These are phyloP conservation scores for Chiloscyllium plagiosum DNA, from an alignment of 2,113 vertebrate genomes.

Conservation along the genomic window DNA sequence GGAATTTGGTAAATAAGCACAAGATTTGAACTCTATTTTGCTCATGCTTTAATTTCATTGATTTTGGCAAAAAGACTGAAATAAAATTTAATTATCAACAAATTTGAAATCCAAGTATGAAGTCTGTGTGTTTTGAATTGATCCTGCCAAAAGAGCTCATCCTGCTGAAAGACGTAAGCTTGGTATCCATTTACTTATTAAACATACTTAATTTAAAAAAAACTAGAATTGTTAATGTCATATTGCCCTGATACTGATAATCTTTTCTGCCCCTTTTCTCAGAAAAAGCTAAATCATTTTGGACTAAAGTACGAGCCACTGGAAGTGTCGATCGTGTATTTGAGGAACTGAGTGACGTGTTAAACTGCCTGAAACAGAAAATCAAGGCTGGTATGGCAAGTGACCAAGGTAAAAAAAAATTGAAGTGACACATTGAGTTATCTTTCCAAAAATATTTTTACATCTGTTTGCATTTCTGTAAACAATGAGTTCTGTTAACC, in stretches of 20 bases:
- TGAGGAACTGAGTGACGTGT: conserved; percentile 56
- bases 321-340: conserved; percentile 60
- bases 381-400: conserved; percentile 66
- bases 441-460: neutral
- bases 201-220: neutral
- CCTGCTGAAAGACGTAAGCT: neutral
- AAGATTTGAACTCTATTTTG: neutral
- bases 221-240: neutral
- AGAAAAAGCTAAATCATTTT: conserved; percentile 58
- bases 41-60: neutral
- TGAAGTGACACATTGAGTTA: neutral
- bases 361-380: conserved; percentile 58
- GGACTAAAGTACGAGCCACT: conserved; percentile 50
- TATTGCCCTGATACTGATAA: neutral
- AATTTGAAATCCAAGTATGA: neutral
- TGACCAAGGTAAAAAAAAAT: conserved; percentile 55
- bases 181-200: neutral
- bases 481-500: neutral
- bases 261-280: conserved; percentile 29
- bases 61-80: neutral
- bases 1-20: neutral
- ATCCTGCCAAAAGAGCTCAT: neutral
- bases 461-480: neutral
- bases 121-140: neutral
- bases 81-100: neutral